Evolutionary conservation across 2,797 vertebrate genomes (phyloP).

Genomic region (Phrynocephalus forsythii): DNA sequence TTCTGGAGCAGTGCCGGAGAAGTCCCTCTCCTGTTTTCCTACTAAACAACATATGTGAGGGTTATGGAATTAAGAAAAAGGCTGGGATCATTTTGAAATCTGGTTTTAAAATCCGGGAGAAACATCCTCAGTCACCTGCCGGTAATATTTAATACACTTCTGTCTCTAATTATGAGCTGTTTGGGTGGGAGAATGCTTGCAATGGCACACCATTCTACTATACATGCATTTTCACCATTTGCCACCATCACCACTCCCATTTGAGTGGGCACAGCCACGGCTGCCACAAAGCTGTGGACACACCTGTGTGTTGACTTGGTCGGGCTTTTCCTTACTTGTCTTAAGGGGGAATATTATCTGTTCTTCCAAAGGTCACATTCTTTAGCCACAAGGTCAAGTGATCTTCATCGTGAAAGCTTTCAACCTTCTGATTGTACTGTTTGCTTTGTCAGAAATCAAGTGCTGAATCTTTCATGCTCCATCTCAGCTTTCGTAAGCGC

Average conservation of each 20-base stretch:
- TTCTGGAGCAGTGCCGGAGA: too few relatives aligned
- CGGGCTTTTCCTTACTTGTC: slow-evolving; percentile 61
- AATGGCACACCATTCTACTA: background rate
- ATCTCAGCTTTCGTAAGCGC: slow-evolving; percentile 68
- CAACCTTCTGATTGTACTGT: slow-evolving; percentile 72
- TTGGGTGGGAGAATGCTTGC: too few relatives aligned
- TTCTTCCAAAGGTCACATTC: slow-evolving; percentile 66
- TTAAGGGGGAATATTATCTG: slow-evolving; percentile 65
- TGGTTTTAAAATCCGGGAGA: too few relatives aligned
- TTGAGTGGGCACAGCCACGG: background rate
- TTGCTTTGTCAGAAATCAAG: slow-evolving; percentile 75
- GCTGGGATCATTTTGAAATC: background rate
- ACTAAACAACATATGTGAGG: too few relatives aligned
- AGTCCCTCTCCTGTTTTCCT: too few relatives aligned
- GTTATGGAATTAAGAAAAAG: too few relatives aligned
- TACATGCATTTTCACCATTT: background rate
- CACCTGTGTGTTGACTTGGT: background rate
- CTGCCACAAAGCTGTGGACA: background rate
- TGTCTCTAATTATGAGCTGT: too few relatives aligned
- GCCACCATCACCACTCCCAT: background rate
- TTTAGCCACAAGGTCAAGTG: slow-evolving; percentile 70
- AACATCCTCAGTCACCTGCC: too few relatives aligned
- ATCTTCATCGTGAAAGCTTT: slow-evolving; percentile 73
- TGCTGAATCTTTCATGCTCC: slow-evolving; percentile 70
- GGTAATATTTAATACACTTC: too few relatives aligned